Base-by-base conservation (phyloP, 2,113 vertebrate species). In the Callionymus lyra region DNA sequence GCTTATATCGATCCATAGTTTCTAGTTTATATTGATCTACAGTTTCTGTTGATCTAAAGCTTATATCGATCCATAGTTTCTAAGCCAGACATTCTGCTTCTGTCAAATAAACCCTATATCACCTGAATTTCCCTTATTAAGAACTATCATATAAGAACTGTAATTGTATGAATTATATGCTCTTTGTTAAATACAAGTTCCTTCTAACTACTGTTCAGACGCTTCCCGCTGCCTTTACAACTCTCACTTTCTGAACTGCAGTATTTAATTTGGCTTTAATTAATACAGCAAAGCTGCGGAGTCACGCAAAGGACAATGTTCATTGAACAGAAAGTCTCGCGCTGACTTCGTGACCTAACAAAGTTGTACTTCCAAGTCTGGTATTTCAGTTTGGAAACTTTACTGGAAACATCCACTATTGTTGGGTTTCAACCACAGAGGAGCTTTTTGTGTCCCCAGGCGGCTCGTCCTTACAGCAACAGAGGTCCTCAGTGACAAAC, bases 251-350 rank as follows among this genome's bases (percentile, higher is more conserved):
- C 51, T 44, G 17, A 63, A 63, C 57, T 45, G 34, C 17, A 14
- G 31, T 18, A 36, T 63, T 68, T 63, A 38, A 72, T 65, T 58
- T 39, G 40, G 17, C 17, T 60, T 68, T 63, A 63, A 71, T 68
- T 68, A 68, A 65, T 47, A 47, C 38, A 36, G 47, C 43, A 12
- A 52, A 46, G 19, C 34, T 38, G 41, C 44, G n/a, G 48, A 54
- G 57, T 68, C 50, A 53, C 54, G 38, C 47, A 44, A 47, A 62
- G 64, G 56, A 62, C 51, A 54, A 4, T 18, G 31, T 37, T 61
- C 38, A 21, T 38, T 38, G 8, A 13, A 12, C 9, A 50, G 41
- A 44, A 44, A 44, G 34, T 53, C 48, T 56, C 9, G 43, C 34
- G 35, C 11, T 6, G 41, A 44, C 50, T 56, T 35, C 19, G 31